phyloP scores from a whole-genome alignment of 2,797 vertebrate genomes.

The Sylvilagus floridanus region DNA sequence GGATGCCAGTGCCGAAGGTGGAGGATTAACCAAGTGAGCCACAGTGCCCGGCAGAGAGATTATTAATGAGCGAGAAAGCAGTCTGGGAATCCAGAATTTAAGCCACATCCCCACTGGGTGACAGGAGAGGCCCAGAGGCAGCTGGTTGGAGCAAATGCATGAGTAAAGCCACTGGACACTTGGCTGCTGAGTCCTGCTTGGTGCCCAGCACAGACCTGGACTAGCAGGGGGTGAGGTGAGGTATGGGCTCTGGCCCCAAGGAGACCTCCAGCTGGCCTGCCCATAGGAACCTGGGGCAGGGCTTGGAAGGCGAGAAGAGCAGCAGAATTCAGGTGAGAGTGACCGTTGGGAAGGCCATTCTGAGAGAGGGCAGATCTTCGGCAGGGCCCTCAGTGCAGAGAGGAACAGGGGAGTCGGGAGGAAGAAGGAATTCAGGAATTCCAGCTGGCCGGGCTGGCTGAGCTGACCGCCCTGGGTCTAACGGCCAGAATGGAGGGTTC shows the following conservation, averaged over 20 bases:
- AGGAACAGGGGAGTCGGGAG: neutral
- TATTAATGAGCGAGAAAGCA: neutral
- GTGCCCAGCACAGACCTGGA: neutral
- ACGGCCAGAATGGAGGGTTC: neutral
- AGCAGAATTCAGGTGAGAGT: neutral
- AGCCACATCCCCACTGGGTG: neutral
- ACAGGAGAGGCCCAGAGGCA: neutral
- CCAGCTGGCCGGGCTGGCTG: neutral
- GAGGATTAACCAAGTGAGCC: neutral
- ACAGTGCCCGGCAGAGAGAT: neutral
- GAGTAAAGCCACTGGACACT: neutral
- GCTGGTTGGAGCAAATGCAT: neutral
- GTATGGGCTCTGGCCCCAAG: neutral
- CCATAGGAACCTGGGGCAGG: neutral
- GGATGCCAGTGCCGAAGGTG: too few relatives aligned
- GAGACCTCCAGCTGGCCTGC: neutral
- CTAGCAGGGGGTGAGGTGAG: neutral
- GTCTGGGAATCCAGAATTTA: neutral
- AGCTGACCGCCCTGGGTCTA: neutral
- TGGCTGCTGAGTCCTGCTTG: neutral
- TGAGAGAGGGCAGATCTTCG: neutral
- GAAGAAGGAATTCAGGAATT: slow-evolving; percentile 25
- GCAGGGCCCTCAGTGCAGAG: neutral
- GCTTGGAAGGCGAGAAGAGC: neutral
- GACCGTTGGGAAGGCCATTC: neutral